A percentile compares a stretch with the other conserved stretches of the same genome.
phyloP scores from a whole-genome alignment of 2,113 vertebrate species.

The Mola mola region DNA sequence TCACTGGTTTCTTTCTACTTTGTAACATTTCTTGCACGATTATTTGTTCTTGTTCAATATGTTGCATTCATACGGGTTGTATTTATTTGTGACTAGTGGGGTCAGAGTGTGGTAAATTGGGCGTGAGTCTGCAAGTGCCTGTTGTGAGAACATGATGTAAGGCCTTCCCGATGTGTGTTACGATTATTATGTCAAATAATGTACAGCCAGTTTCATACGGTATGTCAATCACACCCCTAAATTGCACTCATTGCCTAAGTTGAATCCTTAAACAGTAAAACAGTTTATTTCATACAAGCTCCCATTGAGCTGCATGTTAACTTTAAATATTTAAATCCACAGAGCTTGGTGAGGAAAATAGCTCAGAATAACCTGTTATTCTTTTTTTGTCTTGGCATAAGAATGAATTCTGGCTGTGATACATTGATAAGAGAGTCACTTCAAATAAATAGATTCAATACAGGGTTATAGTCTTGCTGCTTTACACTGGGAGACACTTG shows the following conservation, averaged over 20 bases:
- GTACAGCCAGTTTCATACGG: conserved; percentile 38
- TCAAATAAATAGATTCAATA: conserved; percentile 6
- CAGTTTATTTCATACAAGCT: conserved; percentile 16
- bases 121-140: conserved; percentile 75
- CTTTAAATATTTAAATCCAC: conserved; percentile 24
- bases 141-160: conserved; percentile 49
- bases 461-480: conserved; percentile 50
- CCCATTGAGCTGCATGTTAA: conserved; percentile 43
- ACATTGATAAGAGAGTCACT: conserved; percentile 11
- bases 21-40: conserved; percentile 42
- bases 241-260: conserved; percentile 39
- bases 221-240: conserved; percentile 20
- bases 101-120: conserved; percentile 57
- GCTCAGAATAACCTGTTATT: conserved; percentile 11
- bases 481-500: conserved; percentile 46
- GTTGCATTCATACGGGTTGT: conserved; percentile 39
- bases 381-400: background rate
- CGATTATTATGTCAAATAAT: conserved; percentile 32
- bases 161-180: conserved; percentile 34
- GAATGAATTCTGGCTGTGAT: conserved; percentile 3
- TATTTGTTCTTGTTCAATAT: conserved; percentile 42
- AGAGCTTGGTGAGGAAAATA: conserved; percentile 16
- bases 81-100: conserved; percentile 55
- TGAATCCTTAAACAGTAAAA: conserved; percentile 29
- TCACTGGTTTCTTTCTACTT: background rate